Conservation (phyloP, 2,888 invertebrate genomes). For the Cephus sareptanus region DNA sequence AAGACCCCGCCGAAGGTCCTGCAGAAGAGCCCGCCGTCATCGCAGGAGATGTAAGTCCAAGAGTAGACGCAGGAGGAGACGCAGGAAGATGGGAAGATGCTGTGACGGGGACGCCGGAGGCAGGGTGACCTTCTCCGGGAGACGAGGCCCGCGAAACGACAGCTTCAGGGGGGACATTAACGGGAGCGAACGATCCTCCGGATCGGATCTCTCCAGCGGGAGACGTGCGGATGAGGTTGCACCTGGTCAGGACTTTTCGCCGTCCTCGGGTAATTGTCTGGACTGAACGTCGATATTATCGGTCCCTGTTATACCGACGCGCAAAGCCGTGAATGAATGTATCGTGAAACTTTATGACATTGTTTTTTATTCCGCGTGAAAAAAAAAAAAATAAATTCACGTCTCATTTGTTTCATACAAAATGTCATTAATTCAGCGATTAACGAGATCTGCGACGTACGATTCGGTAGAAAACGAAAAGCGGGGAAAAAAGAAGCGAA, state of each 20-base stretch:
- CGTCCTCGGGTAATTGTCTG: not conserved
- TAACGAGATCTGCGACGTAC: not conserved
- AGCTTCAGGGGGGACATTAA: not conserved
- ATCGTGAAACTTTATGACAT: not conserved
- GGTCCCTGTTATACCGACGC: not conserved
- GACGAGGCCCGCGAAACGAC: not conserved
- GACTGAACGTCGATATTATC: constrained; percentile 11
- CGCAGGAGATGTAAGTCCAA: constrained; percentile 16
- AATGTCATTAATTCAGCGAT: not conserved
- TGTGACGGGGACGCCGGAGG: not conserved
- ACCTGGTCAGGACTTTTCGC: not conserved
- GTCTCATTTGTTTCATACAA: not conserved
- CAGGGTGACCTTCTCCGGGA: not conserved
- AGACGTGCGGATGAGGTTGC: not conserved
- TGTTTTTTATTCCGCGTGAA: not conserved
- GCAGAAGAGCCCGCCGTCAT: constrained; percentile 19
- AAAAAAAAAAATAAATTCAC: not conserved
- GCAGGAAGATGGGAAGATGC: constrained; percentile 2
- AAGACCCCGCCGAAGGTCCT: not conserved
- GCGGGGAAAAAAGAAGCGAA: too few species aligned
- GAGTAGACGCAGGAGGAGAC: constrained; percentile 13
- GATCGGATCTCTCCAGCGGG: constrained; percentile 23
- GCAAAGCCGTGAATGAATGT: not conserved
- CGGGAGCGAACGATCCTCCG: constrained; percentile 28
- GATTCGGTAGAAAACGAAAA: not conserved